phyloP scores from a whole-genome alignment of 64 coral and sea anemone genomes.

The Dendrophyllia cribrosa region DNA sequence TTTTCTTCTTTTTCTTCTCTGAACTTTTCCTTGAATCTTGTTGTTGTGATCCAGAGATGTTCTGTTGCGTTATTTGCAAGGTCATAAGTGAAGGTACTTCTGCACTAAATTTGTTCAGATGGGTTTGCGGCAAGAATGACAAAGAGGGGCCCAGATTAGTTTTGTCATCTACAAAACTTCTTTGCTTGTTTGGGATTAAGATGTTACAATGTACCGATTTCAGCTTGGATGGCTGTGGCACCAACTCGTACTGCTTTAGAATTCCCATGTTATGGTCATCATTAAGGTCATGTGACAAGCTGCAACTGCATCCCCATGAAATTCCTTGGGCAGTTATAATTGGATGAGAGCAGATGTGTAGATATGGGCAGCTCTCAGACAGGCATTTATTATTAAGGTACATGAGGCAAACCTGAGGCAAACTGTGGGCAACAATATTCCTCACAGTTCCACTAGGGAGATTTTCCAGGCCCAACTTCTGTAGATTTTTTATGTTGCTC shows the following conservation, averaged over 20 bases:
- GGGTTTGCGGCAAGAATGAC: neutral
- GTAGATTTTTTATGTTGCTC: constrained; percentile 40
- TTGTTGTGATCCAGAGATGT: neutral
- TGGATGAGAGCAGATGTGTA: constrained; percentile 22
- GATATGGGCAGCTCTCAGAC: neutral
- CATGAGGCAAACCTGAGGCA: constrained; percentile 50
- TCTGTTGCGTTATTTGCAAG: neutral
- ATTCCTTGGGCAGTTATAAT: constrained; percentile 1
- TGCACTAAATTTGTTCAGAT: neutral
- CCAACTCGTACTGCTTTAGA: constrained; percentile 33
- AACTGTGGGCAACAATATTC: constrained; percentile 24
- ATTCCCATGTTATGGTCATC: constrained; percentile 34
- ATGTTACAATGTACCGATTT: constrained; percentile 7
- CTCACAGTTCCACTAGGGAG: neutral
- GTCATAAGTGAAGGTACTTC: neutral
- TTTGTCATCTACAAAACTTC: neutral
- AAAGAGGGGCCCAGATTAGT: neutral
- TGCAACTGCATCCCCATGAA: neutral
- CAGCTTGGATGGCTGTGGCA: neutral
- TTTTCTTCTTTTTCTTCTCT: neutral
- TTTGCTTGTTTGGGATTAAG: constrained; percentile 18
- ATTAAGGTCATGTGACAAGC: constrained; percentile 13
- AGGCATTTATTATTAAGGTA: constrained; percentile 19
- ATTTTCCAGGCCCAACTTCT: constrained; percentile 15
- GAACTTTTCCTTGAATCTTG: neutral